A percentile compares a stretch with the other conserved stretches of the same genome.
These are phyloP conservation scores for Lagorchestes hirsutus DNA, from an alignment of 2,797 vertebrate genomes.

Conservation along the genomic window DNA sequence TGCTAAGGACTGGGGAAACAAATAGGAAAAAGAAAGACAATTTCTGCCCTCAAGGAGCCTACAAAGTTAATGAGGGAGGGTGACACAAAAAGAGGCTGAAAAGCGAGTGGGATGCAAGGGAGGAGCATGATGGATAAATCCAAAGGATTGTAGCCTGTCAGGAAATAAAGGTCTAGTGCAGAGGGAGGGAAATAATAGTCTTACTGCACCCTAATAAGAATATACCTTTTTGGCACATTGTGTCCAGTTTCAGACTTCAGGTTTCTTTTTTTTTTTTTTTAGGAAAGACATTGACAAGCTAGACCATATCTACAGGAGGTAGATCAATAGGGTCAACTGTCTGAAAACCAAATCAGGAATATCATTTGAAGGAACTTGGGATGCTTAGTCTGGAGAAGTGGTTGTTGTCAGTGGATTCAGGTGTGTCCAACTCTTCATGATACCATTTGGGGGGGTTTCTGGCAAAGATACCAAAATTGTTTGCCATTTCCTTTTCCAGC, in stretches of 20 bases:
- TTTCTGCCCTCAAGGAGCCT: not conserved
- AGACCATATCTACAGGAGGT: not conserved
- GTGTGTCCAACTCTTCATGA: not conserved
- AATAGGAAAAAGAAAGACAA: not conserved
- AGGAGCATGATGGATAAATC: not conserved
- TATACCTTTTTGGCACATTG: not conserved
- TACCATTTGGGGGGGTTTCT: not conserved
- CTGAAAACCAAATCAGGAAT: not conserved
- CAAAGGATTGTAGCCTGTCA: not conserved
- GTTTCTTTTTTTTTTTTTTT: not conserved
- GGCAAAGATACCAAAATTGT: not conserved
- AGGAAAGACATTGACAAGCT: not conserved
- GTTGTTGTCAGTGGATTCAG: not conserved
- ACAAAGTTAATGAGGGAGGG: not conserved
- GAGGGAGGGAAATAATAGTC: not conserved
- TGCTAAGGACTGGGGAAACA: not conserved
- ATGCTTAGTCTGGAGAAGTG: not conserved
- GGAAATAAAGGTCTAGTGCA: not conserved
- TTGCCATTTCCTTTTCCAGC: not conserved
- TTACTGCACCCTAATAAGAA: not conserved
- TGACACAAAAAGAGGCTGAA: not conserved
- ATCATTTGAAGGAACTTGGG: not conserved
- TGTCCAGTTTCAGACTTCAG: not conserved
- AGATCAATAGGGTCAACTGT: not conserved
- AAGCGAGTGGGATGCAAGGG: not conserved